Evolutionary conservation across 2,888 invertebrate species (phyloP), one percentile per base, ranked within the genome.

Genomic region (Hyppa rectilinea): DNA sequence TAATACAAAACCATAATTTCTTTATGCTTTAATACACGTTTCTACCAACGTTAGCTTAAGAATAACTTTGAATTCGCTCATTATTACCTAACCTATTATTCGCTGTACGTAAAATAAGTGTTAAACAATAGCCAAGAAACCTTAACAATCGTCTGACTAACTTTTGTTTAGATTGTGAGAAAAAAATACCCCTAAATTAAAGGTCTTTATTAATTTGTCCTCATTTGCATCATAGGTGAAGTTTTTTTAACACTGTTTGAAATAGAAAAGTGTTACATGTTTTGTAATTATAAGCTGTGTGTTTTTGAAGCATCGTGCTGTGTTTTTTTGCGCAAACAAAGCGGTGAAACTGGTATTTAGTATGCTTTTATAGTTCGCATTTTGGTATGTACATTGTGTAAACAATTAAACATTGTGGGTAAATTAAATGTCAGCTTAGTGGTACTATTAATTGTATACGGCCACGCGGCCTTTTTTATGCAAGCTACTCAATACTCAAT

Each of bases 131-230:
- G 61, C 60, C 63, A 63, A 71, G 67, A 80, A 72, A 82, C 69
- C 78, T 70, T 67, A 59, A 62, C 68, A 71, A 85, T 84, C 45
- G 40, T 77, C 75, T 77, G 75, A 58, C 83, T 81, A 88, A 86
- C 87, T 86, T 90, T 91, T 92, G 91, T 92, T 91, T 92, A 80
- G 86, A 89, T 89, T 91, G 92, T 92, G 91, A 89, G 92, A 92
- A 92, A 90, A 68, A 89, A 86, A 75, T 86, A 89, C 85, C 91
- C 89, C 88, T 71, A 83, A 87, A 91, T 92, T 89, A 90, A 72
- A 71, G 49, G 43, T 65, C 50, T 53, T 75, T 84, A 80, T 81
- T 85, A 82, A 84, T 85, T 87, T 83, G 78, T 73, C 66, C 56
- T 68, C 61, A 82, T 82, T 83, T 72, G 60, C 84, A 84, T 82